A percentile compares a stretch with the other conserved stretches of the same genome.
Conservation (phyloP, 2,797 vertebrate genomes). For the Acanthopagrus latus region DNA sequence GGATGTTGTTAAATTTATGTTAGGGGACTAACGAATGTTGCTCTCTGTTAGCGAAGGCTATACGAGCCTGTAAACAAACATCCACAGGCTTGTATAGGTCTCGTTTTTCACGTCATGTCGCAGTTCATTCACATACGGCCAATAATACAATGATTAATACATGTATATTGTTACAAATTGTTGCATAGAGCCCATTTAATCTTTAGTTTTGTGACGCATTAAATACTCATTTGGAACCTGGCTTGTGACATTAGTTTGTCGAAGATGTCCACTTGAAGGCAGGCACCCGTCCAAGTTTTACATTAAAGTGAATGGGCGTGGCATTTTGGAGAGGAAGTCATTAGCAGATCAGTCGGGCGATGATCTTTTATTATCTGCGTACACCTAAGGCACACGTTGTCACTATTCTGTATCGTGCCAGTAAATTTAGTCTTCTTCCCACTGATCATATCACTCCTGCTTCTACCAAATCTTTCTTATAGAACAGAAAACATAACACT, state of each 20-base stretch:
- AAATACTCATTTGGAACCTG: too few species aligned
- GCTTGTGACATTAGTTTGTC: not conserved
- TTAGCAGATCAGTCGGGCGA: slow-evolving; percentile 4
- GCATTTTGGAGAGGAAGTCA: slow-evolving; percentile 9
- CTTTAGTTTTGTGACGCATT: not conserved
- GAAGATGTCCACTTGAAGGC: not conserved
- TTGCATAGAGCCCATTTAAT: not conserved
- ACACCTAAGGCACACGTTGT: slow-evolving; percentile 5
- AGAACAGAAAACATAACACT: slow-evolving; percentile 11
- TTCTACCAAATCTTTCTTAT: not conserved
- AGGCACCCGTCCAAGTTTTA: slow-evolving; percentile 6
- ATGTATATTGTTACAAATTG: too few species aligned
- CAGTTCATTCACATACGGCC: too few species aligned
- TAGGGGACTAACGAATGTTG: too few species aligned
- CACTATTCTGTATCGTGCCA: slow-evolving; percentile 9
- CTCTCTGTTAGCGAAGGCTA: too few species aligned
- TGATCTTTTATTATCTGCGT: slow-evolving; percentile 22
- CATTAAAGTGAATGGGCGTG: slow-evolving; percentile 4
- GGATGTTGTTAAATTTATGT: too few species aligned
- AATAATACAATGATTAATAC: too few species aligned
- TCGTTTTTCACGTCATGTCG: too few species aligned
- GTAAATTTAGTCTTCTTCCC: not conserved
- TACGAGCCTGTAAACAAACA: too few species aligned
- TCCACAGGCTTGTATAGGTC: too few species aligned
- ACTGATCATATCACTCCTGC: not conserved